Percentiles rank a stretch among this genome's conserved stretches.
phyloP scores from a whole-genome alignment of 2,797 vertebrate genomes.

The Sparidentex hasta region DNA sequence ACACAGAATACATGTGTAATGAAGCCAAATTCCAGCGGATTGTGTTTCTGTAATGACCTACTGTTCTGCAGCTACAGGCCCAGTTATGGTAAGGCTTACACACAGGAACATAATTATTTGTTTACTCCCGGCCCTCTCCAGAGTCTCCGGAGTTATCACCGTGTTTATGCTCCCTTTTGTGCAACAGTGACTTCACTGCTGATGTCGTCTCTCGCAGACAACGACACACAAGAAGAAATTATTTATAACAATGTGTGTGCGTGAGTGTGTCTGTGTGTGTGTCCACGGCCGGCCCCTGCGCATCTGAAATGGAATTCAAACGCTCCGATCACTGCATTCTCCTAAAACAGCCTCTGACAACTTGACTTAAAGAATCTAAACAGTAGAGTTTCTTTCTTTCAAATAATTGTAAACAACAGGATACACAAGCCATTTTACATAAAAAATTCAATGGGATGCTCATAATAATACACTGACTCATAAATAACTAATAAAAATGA shows the following conservation, averaged over 20 bases:
- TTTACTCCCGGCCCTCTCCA: constrained; percentile 64
- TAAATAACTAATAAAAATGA: too few relatives aligned
- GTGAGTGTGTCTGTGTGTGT: background rate
- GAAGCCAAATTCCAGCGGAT: constrained; percentile 58
- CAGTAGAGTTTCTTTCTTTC: too few relatives aligned
- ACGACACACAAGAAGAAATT: constrained; percentile 39
- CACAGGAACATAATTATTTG: constrained; percentile 66
- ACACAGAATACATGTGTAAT: constrained; percentile 53
- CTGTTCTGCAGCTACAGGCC: constrained; percentile 47
- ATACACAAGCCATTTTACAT: too few relatives aligned
- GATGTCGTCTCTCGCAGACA: constrained; percentile 46
- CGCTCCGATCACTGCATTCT: background rate
- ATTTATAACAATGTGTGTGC: constrained; percentile 27
- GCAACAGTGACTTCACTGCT: constrained; percentile 56
- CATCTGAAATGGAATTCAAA: constrained; percentile 3
- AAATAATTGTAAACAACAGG: too few relatives aligned
- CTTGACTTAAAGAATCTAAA: too few relatives aligned
- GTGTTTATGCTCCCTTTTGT: constrained; percentile 55
- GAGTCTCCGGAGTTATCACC: constrained; percentile 52
- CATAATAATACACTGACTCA: too few relatives aligned
- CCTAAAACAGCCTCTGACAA: background rate
- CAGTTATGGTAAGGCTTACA: constrained; percentile 35
- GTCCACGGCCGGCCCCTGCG: background rate
- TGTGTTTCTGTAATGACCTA: constrained; percentile 59
- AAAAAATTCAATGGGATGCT: too few relatives aligned